Percentiles rank a stretch among this genome's conserved stretches.
These are phyloP conservation scores for Stictonetta naevosa DNA, from an alignment of 2,113 vertebrate genomes.

Conservation along the genomic window DNA sequence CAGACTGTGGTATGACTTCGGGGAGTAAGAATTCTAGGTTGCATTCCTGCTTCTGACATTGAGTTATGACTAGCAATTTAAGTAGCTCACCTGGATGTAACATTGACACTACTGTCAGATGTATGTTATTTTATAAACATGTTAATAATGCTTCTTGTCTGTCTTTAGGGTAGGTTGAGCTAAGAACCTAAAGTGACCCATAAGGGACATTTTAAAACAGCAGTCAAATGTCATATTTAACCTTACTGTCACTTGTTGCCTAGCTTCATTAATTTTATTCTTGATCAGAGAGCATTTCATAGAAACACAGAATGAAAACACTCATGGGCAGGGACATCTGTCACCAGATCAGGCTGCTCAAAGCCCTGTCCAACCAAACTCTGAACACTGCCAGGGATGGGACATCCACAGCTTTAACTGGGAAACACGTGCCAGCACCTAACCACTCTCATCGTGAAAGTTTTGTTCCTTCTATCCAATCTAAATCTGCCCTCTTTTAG, in stretches of 20 bases:
- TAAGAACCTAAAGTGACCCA: neutral
- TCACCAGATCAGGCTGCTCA: neutral
- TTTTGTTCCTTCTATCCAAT: neutral
- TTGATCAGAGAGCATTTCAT: neutral
- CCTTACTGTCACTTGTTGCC: neutral
- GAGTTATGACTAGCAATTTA: neutral
- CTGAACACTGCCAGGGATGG: neutral
- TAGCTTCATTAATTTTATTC: neutral
- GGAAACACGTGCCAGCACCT: neutral
- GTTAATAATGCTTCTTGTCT: neutral
- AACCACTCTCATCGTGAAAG: neutral
- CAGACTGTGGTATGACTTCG: neutral
- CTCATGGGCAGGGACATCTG: neutral
- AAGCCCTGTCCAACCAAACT: neutral
- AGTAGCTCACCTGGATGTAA: neutral
- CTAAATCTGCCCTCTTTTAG: neutral
- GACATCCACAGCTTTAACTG: neutral
- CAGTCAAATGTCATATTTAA: neutral
- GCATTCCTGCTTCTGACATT: neutral
- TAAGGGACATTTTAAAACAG: neutral
- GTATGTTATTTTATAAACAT: neutral
- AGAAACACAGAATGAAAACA: neutral
- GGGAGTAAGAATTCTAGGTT: neutral
- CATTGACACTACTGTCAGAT: neutral
- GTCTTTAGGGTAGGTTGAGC: neutral